Evolutionary conservation across 2,113 vertebrate genomes (phyloP).

Genomic region (Ochotona princeps): DNA sequence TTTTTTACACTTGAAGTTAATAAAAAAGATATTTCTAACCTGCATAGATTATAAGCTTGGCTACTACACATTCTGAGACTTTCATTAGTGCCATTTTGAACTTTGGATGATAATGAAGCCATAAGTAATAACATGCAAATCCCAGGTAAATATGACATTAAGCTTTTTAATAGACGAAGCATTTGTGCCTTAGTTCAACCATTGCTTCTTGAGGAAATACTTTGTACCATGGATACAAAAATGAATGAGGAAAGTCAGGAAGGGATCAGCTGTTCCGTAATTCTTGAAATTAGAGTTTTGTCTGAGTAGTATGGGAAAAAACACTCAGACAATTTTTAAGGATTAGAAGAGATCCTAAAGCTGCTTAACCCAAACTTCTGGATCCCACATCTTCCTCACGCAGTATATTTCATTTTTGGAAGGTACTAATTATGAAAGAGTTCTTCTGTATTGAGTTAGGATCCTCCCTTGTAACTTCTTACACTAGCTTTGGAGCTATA

Average conservation of each 20-base stretch:
- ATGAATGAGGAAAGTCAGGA: background rate
- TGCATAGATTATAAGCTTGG: background rate
- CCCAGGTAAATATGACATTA: background rate
- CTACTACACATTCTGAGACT: conserved; percentile 40
- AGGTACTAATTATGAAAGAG: conserved; percentile 5
- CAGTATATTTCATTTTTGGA: background rate
- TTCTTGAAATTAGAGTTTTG: conserved; percentile 46
- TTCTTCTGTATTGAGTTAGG: conserved; percentile 37
- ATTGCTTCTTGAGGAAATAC: background rate
- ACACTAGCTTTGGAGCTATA: background rate
- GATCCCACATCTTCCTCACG: background rate
- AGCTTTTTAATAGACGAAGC: conserved; percentile 20
- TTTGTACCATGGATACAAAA: background rate
- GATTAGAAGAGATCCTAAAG: conserved; percentile 8
- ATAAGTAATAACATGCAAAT: conserved; percentile 32
- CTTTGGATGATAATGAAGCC: conserved; percentile 35
- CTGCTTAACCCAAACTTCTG: background rate
- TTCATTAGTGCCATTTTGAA: background rate
- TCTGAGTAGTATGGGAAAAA: background rate
- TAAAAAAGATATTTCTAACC: conserved; percentile 40
- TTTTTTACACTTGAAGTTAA: conserved; percentile 20
- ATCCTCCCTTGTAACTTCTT: conserved; percentile 4
- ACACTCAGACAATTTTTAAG: conserved; percentile 6
- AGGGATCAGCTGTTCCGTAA: background rate
- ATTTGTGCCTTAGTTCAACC: conserved; percentile 29